Evolutionary conservation across 2,113 vertebrate species (phyloP), one percentile per base, ranked within the genome.

Genomic region (Malurus elegans): DNA sequence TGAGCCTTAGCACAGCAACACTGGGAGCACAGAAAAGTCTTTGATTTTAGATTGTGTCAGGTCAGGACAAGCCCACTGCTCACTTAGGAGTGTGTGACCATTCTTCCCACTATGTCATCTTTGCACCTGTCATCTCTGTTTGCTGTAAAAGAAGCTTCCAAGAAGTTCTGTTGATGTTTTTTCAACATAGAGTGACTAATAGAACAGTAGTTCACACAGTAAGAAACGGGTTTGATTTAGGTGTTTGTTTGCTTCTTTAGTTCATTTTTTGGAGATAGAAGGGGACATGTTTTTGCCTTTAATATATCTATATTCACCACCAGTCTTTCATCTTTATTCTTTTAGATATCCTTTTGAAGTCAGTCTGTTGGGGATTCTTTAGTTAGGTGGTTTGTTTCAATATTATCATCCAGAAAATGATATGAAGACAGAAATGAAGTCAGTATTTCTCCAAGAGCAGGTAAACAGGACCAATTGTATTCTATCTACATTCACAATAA

Each of bases 251-350:
- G 1, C 7, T 74, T 73, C 8, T 56, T 76, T 11, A 66, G 18
- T 42, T 74, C 15, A 38, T 73, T 69, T 82, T 42, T 62, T 5
- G 1, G 26, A 45, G 13, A 14, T 16, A 56, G 40, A 83, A 47
- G 2, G 2, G 13, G 21, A 3, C 3, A 53, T 57, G 5, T 0
- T 79, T 75, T 70, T 18, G 0, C 5, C 48, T 88, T 50, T 36
- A 79, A 36, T 54, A 36, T 51, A 48, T 25, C 12, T 58, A 34
- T 71, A 78, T 45, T 60, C 48, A 51, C 14, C 36, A 54, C 56
- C 38, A 71, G 18, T 31, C 67, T 88, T 94, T 94, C 51, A 80
- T 92, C 31, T 88, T 73, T 44, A 47, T 58, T 76, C 31, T 90
- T 92, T 64, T 48, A 73, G 32, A 32, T 42, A 42, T 44, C 15